A percentile compares a stretch with the other conserved stretches of the same genome.
Conservation (phyloP, 2,113 vertebrate species). For the Eptatretus burgeri region DNA sequence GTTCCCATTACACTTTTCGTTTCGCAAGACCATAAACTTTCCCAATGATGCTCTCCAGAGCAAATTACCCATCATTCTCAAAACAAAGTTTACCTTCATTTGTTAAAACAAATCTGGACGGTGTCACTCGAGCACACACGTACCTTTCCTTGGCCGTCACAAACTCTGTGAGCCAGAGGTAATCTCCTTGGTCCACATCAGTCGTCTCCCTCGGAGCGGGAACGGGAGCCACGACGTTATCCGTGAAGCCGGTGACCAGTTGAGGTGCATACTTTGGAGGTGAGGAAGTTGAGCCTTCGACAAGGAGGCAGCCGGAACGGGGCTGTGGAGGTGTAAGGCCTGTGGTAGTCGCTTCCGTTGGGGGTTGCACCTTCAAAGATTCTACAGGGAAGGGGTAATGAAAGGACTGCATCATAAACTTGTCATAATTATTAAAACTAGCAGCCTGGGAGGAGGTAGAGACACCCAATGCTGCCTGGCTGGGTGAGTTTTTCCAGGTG, state of each 20-base stretch:
- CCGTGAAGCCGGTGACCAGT: background rate
- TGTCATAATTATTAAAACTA: background rate
- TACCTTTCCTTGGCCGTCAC: conserved; percentile 4
- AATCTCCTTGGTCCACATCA: background rate
- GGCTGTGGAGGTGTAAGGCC: background rate
- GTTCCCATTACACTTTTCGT: conserved; percentile 23
- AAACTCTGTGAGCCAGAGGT: conserved; percentile 4
- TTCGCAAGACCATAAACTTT: conserved; percentile 41
- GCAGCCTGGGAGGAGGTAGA: too few relatives aligned
- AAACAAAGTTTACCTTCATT: conserved; percentile 13
- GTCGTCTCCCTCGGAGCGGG: background rate
- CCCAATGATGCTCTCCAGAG: conserved; percentile 16
- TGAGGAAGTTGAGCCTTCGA: background rate
- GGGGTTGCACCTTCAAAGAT: conserved; percentile 5
- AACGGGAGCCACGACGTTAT: background rate
- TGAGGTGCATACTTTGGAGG: background rate
- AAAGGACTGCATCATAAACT: background rate
- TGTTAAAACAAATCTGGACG: conserved; percentile 7
- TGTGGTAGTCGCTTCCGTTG: background rate
- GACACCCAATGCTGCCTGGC: too few relatives aligned
- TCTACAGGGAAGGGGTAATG: background rate
- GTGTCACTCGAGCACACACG: background rate
- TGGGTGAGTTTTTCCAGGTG: too few relatives aligned
- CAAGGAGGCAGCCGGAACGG: background rate
- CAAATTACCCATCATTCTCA: conserved; percentile 14